These are phyloP conservation scores for Hemicentrotus pulcherrimus DNA, from an alignment of 35 echinoderm and acorn worm species.

Conservation along the genomic window DNA sequence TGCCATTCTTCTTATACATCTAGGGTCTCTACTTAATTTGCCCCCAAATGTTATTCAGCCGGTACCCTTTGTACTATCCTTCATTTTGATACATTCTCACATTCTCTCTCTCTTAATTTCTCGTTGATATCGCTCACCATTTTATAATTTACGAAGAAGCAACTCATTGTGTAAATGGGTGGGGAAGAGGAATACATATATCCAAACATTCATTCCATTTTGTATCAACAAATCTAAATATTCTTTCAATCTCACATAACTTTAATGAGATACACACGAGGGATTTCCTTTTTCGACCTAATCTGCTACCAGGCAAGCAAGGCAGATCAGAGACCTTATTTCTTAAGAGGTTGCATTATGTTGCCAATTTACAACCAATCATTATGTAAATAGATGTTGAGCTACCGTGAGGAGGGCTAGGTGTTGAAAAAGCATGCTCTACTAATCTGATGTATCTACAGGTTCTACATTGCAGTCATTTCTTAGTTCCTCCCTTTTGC, in stretches of 20 bases:
- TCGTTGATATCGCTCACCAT: too few relatives aligned
- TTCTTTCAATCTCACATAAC: too few relatives aligned
- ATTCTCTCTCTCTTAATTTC: too few relatives aligned
- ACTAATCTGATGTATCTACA: not conserved
- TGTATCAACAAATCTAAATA: too few relatives aligned
- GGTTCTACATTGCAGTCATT: not conserved
- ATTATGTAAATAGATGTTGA: not conserved
- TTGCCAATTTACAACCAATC: not conserved
- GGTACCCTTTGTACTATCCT: too few relatives aligned
- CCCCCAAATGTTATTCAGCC: not conserved
- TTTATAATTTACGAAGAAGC: too few relatives aligned
- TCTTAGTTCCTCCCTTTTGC: not conserved
- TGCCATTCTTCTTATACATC: not conserved
- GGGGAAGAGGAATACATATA: too few relatives aligned
- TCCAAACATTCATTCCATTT: too few relatives aligned
- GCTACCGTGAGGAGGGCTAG: not conserved
- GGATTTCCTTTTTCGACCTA: too few relatives aligned
- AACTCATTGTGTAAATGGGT: too few relatives aligned
- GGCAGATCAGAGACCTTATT: not conserved
- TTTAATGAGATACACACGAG: too few relatives aligned
- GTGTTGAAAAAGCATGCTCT: not conserved
- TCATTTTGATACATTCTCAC: too few relatives aligned
- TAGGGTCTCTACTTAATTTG: not conserved
- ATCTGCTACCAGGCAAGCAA: not conserved
- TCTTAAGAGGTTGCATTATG: not conserved